A percentile compares a stretch with the other conserved stretches of the same genome.
phyloP scores from a whole-genome alignment of 2,113 vertebrate species.

The Bufo gargarizans region DNA sequence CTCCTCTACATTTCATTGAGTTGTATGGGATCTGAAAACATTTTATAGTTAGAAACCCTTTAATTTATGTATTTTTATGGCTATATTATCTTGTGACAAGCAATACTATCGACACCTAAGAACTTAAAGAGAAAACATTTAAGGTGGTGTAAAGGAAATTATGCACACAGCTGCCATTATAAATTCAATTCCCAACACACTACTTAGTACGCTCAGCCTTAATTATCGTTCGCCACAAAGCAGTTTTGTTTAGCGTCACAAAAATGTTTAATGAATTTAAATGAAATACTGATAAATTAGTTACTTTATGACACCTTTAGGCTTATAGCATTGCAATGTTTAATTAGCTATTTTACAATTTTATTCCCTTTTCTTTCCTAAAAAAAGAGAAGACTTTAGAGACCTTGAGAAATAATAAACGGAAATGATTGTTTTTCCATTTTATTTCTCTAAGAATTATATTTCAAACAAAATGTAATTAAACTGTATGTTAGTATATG shows the following conservation, averaged over 20 bases:
- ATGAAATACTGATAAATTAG: conserved; percentile 41
- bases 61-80: conserved; percentile 60
- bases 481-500: not conserved
- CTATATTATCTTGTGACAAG: conserved; percentile 60
- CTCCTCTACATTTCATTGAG: conserved; percentile 59
- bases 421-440: conserved; percentile 22
- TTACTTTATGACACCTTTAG: conserved; percentile 31
- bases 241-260: conserved; percentile 48
- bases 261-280: conserved; percentile 48
- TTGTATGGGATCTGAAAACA: conserved; percentile 57
- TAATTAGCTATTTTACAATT: conserved; percentile 43
- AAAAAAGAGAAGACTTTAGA: not conserved
- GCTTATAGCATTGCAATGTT: conserved; percentile 31
- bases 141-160: conserved; percentile 59
- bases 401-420: not conserved
- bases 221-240: conserved; percentile 54
- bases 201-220: conserved; percentile 51
- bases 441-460: conserved; percentile 20
- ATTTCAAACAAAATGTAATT: conserved; percentile 4
- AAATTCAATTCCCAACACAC: conserved; percentile 54
- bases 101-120: conserved; percentile 59
- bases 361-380: not conserved
- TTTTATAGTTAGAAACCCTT: conserved; percentile 59
- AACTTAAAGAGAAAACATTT: conserved; percentile 58
- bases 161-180: conserved; percentile 59